phyloP scores from a whole-genome alignment of 1,140 invertebrate genomes.

The Propsilocerus akamusi region DNA sequence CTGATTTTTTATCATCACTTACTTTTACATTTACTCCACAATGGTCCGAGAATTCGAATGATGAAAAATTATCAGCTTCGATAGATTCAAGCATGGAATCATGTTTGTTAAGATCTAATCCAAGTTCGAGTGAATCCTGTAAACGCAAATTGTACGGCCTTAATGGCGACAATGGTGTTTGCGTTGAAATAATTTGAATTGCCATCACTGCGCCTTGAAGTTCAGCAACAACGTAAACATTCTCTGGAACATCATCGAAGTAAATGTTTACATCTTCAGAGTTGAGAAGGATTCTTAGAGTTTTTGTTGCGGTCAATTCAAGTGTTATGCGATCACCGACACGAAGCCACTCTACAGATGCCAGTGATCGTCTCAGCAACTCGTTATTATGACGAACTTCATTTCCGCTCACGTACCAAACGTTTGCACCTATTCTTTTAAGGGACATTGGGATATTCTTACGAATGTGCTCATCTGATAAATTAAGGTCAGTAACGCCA shows the following conservation, averaged over 20 bases:
- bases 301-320: conserved; percentile 36
- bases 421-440: conserved; percentile 20
- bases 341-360: conserved; percentile 60
- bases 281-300: conserved; percentile 48
- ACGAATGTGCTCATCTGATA: conserved; percentile 18
- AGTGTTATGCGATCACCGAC: conserved; percentile 51
- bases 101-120: conserved; percentile 34
- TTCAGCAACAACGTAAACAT: conserved; percentile 56
- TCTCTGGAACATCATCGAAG: conserved; percentile 55
- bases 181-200: conserved; percentile 34
- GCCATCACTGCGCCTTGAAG: conserved; percentile 46
- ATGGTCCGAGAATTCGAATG: conserved; percentile 41
- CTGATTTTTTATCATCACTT: conserved; percentile 16
- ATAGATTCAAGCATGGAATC: conserved; percentile 24
- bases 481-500: conserved; percentile 21
- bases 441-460: conserved; percentile 20
- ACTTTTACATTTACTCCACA: conserved; percentile 60
- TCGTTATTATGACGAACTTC: conserved; percentile 39
- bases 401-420: conserved; percentile 33
- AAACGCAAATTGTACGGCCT: conserved; percentile 31
- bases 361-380: conserved; percentile 41
- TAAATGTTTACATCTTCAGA: conserved; percentile 72
- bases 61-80: conserved; percentile 15
- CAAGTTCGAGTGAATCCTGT: conserved; percentile 41
- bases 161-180: conserved; percentile 30